These are phyloP conservation scores for Miltochrista miniata DNA, from an alignment of 2,888 invertebrate genomes.

Conservation along the genomic window DNA sequence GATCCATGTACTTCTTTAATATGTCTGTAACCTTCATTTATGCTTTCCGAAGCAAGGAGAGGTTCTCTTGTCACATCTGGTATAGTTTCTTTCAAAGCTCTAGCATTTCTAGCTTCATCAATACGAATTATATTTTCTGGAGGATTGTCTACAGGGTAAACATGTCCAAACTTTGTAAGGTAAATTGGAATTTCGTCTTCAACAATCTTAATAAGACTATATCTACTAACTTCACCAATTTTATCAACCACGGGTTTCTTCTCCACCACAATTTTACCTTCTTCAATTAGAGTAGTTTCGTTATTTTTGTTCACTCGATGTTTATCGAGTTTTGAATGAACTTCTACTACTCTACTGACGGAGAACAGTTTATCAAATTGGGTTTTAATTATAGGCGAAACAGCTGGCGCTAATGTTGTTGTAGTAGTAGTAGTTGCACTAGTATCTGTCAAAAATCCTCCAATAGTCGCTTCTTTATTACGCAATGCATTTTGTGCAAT, in stretches of 20 bases:
- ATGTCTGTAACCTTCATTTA: conserved; percentile 77
- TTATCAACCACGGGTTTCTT: conserved; percentile 85
- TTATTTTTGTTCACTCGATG: conserved; percentile 83
- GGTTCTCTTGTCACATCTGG: conserved; percentile 71
- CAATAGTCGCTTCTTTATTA: conserved; percentile 39
- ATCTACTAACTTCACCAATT: conserved; percentile 88
- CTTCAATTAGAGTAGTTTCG: conserved; percentile 77
- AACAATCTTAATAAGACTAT: conserved; percentile 87
- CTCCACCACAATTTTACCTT: conserved; percentile 82
- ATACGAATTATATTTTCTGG: conserved; percentile 77
- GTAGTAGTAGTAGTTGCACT: conserved; percentile 33
- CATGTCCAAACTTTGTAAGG: conserved; percentile 72
- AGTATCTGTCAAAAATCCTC: conserved; percentile 24
- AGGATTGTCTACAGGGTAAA: conserved; percentile 77
- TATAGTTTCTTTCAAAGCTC: conserved; percentile 63
- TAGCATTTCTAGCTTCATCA: conserved; percentile 78
- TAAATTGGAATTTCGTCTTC: conserved; percentile 83
- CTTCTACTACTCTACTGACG: conserved; percentile 87
- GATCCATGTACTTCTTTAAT: conserved; percentile 51
- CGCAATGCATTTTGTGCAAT: conserved; percentile 30
- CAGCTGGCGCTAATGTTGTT: conserved; percentile 52
- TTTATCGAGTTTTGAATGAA: conserved; percentile 86
- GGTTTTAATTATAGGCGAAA: conserved; percentile 68
- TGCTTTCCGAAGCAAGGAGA: conserved; percentile 76
- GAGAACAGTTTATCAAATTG: conserved; percentile 86